Evolutionary conservation across 2,797 vertebrate genomes (phyloP), one percentile per base, ranked within the genome.

Genomic region (Thalassophryne amazonica): DNA sequence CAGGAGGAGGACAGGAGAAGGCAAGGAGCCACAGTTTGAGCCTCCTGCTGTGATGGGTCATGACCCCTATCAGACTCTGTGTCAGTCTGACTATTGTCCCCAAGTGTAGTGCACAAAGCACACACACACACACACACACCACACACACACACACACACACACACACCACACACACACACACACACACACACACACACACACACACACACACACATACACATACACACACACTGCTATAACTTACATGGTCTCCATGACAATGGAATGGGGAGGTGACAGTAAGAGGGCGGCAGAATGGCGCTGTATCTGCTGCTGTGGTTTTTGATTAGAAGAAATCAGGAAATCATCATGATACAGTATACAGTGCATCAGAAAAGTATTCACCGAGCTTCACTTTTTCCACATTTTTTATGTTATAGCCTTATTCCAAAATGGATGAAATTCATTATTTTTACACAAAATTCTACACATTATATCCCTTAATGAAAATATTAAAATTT

Each of bases 51-150:
- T 87, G 92, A 90, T 88, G 91, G 93, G 95, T 92, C 87, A 90
- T 86, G 89, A 94, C 94, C 94, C 94, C 94, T 94, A 97, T 97
- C 96, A 98, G 94, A 96, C 95, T 98, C 93, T 91, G 92, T 96
- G 95, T 96, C 95, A 97, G 93, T 93, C 92, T 92, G 91, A 90
- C 93, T 91, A 93, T 95, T 94, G 92, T 95, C 88, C 87, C 82
- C 80, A 60, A 90, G 52, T n/a, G 43, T 63, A 58, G 47, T 66
- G 52, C 61, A 55, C 60, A 63, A 50, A 69, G n/a, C 63, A 57
- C 66, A 59, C 60, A 61, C 43, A 49, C 60, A 58, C 32, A 33
- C 30, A 46, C 22, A 34, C 45, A 36, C 15, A 48, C 32, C 45
- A 47, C 41, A 37, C 43, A 65, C 40, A 43, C 31, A 61, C 51